Evolutionary conservation across 1,140 invertebrate genomes (phyloP), one percentile per base, ranked within the genome.

Genomic region (Anagrus nilaparvatae): DNA sequence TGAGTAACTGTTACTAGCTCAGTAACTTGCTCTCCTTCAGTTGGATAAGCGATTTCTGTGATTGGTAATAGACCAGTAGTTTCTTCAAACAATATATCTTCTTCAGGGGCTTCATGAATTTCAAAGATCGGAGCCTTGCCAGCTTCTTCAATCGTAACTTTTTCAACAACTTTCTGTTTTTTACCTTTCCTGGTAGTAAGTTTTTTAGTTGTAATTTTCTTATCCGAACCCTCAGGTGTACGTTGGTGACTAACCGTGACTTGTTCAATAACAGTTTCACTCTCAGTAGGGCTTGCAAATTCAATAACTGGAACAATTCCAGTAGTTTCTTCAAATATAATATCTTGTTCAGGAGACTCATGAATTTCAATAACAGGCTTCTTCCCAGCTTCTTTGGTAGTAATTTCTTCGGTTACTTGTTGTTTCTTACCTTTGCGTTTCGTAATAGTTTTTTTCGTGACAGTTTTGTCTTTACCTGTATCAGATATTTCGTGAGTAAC

Each of bases 341-440:
- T 37, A 29, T 51, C 50, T 31, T 55, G 25, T 5, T 43, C 34
- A 13, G 48, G 46, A 39, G 49, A 36, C 17, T 51, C 48, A 40
- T 49, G 32, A 43, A 45, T 20, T n/a, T 25, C 23, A 35, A n/a
- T 48, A 32, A 43, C 46, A 48, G 61, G 48, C 40, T 50, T 32
- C 39, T 52, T 52, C 1, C 46, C 52, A 33, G 50, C 43, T 40
- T 59, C 53, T 20, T 56, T 51, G 17, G 69, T 50, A 20, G 70
- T 69, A 12, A 61, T 59, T 30, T 68, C 66, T 57, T 72, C 65
- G 9, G 67, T 71, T 3, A 63, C 56, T 51, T 71, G 61, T 51
- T 51, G 54, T 19, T 50, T 47, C 2, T 47, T 38, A 16, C 50
- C 55, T 13, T 51, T 61, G 27, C 54, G 53, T 42, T 53, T 60